Conservation (phyloP, 2,888 invertebrate species). For the Netelia melanura region DNA sequence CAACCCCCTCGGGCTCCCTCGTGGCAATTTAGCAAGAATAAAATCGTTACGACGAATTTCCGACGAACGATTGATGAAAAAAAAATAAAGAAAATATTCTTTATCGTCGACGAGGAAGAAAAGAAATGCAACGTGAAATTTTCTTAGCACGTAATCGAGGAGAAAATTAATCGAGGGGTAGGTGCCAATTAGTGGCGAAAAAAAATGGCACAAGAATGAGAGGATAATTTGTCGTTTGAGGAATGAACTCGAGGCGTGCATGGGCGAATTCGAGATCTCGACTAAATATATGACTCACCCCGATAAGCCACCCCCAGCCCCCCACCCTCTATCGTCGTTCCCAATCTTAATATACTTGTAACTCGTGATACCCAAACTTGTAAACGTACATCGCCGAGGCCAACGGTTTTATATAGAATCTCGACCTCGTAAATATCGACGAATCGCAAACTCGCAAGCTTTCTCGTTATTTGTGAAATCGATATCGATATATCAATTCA, state of each 20-base stretch:
- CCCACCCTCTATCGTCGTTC: conserved; percentile 4
- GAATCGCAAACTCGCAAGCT: conserved; percentile 41
- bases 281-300: conserved; percentile 39
- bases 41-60: conserved; percentile 26
- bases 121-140: no score
- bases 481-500: not conserved
- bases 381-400: conserved; percentile 11
- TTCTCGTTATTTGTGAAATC: conserved; percentile 31
- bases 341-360: conserved; percentile 54
- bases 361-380: conserved; percentile 47
- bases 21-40: conserved; percentile 65
- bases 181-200: not conserved
- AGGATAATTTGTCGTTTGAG: not conserved
- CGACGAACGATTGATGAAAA: not conserved
- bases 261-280: conserved; percentile 25
- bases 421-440: conserved; percentile 44
- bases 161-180: not conserved
- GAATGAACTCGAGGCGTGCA: not conserved
- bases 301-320: conserved; percentile 19
- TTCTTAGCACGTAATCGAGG: no score
- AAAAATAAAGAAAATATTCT: conserved; percentile 47
- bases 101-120: not conserved
- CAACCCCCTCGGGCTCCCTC: conserved; percentile 16
- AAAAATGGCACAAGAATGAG: no score
- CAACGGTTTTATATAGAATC: conserved; percentile 2